Percentiles rank a stretch among this genome's conserved stretches.
These are phyloP conservation scores for Zaprionus obscuricornis DNA, from an alignment of 2,888 invertebrate species.

Conservation along the genomic window DNA sequence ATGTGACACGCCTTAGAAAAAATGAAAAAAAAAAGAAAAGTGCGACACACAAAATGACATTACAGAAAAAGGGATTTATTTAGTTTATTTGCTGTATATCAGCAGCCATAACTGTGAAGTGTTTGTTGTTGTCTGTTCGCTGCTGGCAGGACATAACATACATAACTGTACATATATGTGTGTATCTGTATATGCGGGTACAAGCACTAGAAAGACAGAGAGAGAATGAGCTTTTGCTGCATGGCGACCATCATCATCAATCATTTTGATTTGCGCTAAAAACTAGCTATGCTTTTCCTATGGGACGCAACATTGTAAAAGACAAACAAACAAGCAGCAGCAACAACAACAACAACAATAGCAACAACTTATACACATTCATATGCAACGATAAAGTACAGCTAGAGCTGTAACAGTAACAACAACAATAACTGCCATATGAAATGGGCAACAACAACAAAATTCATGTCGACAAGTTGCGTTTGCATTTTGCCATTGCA, in stretches of 20 bases:
- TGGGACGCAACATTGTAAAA: conserved; percentile 33
- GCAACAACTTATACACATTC: conserved; percentile 1
- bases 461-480: conserved; percentile 75
- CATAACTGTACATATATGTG: not conserved
- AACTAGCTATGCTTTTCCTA: conserved; percentile 59
- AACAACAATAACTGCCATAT: conserved; percentile 42
- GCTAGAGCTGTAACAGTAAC: conserved; percentile 21
- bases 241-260: conserved; percentile 72
- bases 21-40: too few relatives aligned
- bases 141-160: conserved; percentile 22
- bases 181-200: conserved; percentile 2
- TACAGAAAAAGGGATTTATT: conserved; percentile 70
- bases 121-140: conserved; percentile 42
- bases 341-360: conserved; percentile 25
- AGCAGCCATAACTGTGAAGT: conserved; percentile 75
- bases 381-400: conserved; percentile 37
- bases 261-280: conserved; percentile 77
- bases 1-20: conserved; percentile 28
- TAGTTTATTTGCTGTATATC: conserved; percentile 77
- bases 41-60: conserved; percentile 63
- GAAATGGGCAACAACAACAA: conserved; percentile 62
- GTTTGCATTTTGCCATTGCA: conserved; percentile 47
- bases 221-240: conserved; percentile 26
- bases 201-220: conserved; percentile 19
- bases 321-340: conserved; percentile 24